Evolutionary conservation across 2,888 invertebrate genomes (phyloP).

Genomic region (Patella pellucida): DNA sequence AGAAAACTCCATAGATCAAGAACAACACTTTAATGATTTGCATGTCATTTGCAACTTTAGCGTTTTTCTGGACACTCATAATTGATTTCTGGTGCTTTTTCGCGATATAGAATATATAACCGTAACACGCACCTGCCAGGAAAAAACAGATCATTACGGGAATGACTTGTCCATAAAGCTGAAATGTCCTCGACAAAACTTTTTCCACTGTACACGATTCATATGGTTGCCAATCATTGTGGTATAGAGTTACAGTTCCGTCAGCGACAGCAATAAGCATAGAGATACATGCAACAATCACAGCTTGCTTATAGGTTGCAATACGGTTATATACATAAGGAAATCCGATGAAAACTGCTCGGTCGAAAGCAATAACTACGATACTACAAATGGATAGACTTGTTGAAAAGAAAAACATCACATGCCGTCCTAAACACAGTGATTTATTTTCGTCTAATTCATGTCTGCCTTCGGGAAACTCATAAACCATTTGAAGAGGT

Average conservation of each 20-base stretch:
- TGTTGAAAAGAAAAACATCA: not conserved
- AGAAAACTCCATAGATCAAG: not conserved
- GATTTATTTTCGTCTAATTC: not conserved
- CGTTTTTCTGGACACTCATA: not conserved
- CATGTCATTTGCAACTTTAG: not conserved
- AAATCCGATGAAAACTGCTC: not conserved
- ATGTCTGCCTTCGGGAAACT: not conserved
- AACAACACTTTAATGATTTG: slow-evolving; percentile 1
- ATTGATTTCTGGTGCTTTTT: not conserved
- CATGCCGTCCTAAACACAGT: not conserved
- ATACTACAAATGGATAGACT: not conserved
- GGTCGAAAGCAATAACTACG: not conserved
- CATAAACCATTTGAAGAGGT: not conserved
- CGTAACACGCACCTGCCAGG: not conserved
- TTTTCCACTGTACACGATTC: not conserved
- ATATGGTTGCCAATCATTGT: not conserved
- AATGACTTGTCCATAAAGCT: not conserved
- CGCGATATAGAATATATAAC: not conserved
- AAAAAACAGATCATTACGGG: slow-evolving; percentile 1
- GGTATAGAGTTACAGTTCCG: not conserved
- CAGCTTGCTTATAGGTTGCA: not conserved
- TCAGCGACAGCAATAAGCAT: not conserved
- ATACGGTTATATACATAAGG: not conserved
- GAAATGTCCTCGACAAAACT: not conserved
- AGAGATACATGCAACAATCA: not conserved